Conservation (phyloP, 2,888 invertebrate species). For the Andrena hattorfiana region DNA sequence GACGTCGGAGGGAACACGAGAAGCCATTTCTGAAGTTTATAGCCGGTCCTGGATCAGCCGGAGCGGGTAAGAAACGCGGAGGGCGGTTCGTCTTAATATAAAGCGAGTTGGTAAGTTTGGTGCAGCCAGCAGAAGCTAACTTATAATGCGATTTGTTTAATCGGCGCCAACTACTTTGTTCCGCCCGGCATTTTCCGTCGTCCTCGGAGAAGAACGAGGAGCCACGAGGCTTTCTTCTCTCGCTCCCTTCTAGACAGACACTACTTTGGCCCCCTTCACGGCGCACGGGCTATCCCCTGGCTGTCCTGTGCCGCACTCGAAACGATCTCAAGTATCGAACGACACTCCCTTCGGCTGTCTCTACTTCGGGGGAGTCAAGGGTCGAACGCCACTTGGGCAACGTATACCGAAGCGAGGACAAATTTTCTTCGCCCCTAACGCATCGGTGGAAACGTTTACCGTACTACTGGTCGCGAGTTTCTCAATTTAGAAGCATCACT, state of each 20-base stretch:
- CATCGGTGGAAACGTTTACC: not conserved
- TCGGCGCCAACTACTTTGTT: constrained; percentile 84
- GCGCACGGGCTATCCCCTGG: constrained; percentile 13
- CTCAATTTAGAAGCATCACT: constrained; percentile 3
- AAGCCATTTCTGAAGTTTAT: constrained; percentile 83
- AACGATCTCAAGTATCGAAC: constrained; percentile 62
- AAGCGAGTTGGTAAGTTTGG: constrained; percentile 83
- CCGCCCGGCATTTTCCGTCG: constrained; percentile 74
- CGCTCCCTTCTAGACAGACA: constrained; percentile 22
- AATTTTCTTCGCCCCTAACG: constrained; percentile 10
- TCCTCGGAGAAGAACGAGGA: constrained; percentile 66
- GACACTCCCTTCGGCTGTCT: constrained; percentile 27
- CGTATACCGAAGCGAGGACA: not conserved
- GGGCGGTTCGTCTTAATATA: constrained; percentile 84
- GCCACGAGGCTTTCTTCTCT: constrained; percentile 49
- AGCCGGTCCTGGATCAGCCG: constrained; percentile 80
- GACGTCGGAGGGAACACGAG: constrained; percentile 46
- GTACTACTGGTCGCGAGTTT: not conserved
- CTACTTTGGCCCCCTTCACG: constrained; percentile 27
- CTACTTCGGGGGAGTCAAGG: constrained; percentile 22
- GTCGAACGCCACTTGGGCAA: constrained; percentile 24
- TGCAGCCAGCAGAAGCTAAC: constrained; percentile 82
- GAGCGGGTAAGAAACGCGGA: constrained; percentile 59
- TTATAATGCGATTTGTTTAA: constrained; percentile 85
- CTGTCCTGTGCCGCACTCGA: constrained; percentile 17